These are phyloP conservation scores for Trachelus iudaicus DNA, from an alignment of 2,888 invertebrate species.

Conservation along the genomic window DNA sequence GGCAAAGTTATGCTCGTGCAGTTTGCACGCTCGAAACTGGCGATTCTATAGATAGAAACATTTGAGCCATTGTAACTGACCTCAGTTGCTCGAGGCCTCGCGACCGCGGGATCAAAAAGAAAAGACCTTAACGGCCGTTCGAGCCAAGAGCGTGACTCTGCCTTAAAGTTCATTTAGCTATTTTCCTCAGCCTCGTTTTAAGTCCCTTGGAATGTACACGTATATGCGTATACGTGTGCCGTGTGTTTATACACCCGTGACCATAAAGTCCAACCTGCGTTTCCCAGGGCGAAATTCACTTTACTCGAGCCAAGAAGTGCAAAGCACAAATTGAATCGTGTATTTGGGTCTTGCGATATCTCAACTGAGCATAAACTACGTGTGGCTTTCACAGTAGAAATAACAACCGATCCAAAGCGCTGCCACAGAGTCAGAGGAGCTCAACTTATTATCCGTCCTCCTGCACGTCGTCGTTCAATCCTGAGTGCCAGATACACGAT, in stretches of 20 bases:
- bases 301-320: background rate
- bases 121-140: background rate
- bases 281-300: background rate
- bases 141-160: background rate
- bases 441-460: background rate
- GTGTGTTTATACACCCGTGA: background rate
- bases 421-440: background rate
- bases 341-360: background rate
- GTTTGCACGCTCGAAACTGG: background rate
- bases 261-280: background rate
- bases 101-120: background rate
- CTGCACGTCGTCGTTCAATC: background rate
- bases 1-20: background rate
- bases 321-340: background rate
- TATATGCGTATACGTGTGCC: background rate
- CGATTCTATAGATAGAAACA: slow-evolving; percentile 1
- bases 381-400: background rate
- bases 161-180: background rate
- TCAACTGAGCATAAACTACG: background rate
- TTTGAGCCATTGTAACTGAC: slow-evolving; percentile 5
- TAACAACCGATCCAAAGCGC: background rate
- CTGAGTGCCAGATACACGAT: background rate
- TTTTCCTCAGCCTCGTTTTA: background rate
- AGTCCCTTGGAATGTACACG: background rate
- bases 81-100: background rate